A percentile compares a stretch with the other conserved stretches of the same genome.
Conservation (phyloP, 1,140 invertebrate species). For the Bombus superbus region DNA sequence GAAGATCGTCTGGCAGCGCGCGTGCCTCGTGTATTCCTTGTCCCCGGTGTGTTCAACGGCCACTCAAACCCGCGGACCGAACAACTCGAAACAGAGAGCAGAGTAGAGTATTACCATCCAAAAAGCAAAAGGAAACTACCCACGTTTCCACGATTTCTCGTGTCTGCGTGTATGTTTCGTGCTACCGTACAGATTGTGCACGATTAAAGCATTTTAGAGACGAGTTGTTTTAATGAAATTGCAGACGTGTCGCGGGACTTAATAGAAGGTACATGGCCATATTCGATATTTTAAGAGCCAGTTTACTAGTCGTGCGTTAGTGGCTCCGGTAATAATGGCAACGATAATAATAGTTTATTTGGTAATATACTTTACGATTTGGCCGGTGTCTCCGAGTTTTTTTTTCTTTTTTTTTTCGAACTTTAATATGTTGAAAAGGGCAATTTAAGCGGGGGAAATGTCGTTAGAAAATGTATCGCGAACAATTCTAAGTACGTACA, state of each 20-base stretch:
- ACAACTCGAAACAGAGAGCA: not conserved
- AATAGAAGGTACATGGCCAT: not conserved
- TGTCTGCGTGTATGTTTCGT: not conserved
- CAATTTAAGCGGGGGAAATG: too few relatives aligned
- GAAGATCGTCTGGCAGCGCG: not conserved
- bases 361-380: too few relatives aligned
- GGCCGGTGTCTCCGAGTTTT: too few relatives aligned
- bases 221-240: constrained; percentile 20
- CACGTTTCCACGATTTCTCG: not conserved
- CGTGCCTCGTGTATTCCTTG: not conserved
- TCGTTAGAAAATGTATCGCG: too few relatives aligned
- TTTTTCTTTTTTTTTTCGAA: too few relatives aligned
- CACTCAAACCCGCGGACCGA: not conserved
- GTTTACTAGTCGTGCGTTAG: not conserved
- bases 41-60: constrained; percentile 7
- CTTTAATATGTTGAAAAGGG: too few relatives aligned
- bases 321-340: too few relatives aligned
- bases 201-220: constrained; percentile 5
- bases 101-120: too few relatives aligned
- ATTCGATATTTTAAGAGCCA: not conserved
- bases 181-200: not conserved
- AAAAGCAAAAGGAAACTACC: not conserved
- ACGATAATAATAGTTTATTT: too few relatives aligned
- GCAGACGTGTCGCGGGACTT: not conserved
- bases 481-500: too few relatives aligned